Conservation (phyloP, 2,888 invertebrate genomes). For the Amphipyra berbera region DNA sequence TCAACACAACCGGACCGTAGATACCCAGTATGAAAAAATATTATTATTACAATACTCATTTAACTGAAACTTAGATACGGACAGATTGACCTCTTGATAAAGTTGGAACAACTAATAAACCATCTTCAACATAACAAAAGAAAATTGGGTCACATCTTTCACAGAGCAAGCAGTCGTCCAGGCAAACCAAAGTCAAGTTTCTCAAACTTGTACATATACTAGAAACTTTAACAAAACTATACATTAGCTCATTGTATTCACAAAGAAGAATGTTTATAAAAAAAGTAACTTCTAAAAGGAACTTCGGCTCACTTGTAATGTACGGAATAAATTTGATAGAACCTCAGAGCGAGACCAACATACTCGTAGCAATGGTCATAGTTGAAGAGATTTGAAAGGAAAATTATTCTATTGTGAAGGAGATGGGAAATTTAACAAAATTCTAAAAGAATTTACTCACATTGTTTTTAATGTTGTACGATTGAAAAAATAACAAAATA, state of each 20-base stretch:
- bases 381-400: constrained; percentile 36
- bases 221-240: constrained; percentile 58
- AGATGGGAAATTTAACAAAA: too few relatives aligned
- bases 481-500: too few relatives aligned
- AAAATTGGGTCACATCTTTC: constrained; percentile 24
- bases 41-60: too few relatives aligned
- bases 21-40: too few relatives aligned
- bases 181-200: constrained; percentile 17
- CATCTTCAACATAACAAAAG: too few relatives aligned
- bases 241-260: constrained; percentile 68
- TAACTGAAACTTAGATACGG: too few relatives aligned
- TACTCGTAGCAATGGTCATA: constrained; percentile 13
- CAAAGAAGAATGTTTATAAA: constrained; percentile 52
- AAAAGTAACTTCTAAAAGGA: constrained; percentile 58
- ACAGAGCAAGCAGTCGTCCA: constrained; percentile 21
- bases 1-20: neutral
- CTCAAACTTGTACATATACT: constrained; percentile 50
- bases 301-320: constrained; percentile 63
- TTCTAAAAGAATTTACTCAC: too few relatives aligned
- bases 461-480: too few relatives aligned
- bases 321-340: constrained; percentile 75
- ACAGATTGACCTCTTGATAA: too few relatives aligned
- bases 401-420: constrained; percentile 6
- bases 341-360: constrained; percentile 48
- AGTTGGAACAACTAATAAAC: neutral